Evolutionary conservation across 1,140 invertebrate genomes (phyloP).

Genomic region (Drosophila pruinosa): DNA sequence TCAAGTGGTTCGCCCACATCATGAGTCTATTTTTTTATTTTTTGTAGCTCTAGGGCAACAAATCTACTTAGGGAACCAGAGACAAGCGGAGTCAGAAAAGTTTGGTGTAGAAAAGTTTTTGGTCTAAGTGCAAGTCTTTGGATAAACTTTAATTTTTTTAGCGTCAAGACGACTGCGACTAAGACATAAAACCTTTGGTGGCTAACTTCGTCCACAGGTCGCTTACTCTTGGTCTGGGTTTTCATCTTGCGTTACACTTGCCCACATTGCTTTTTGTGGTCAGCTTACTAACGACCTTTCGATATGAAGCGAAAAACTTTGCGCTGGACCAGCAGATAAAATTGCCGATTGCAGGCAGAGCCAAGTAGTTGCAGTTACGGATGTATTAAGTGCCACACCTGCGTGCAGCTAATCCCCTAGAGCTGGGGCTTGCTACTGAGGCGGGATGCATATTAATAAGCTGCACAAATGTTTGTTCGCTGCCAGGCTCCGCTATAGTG

Average conservation of each 20-base stretch:
- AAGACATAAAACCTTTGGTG: slow-evolving; percentile 39
- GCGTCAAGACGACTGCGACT: slow-evolving; percentile 42
- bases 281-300: slow-evolving; percentile 78
- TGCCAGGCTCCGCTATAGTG: slow-evolving; percentile 48
- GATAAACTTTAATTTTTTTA: slow-evolving; percentile 68
- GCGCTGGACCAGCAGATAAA: slow-evolving; percentile 64
- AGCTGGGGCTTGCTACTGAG: slow-evolving; percentile 4
- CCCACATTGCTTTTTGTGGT: slow-evolving; percentile 62
- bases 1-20: not conserved
- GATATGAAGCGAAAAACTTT: slow-evolving; percentile 68
- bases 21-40: too few species aligned
- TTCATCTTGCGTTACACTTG: slow-evolving; percentile 26
- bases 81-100: slow-evolving; percentile 55
- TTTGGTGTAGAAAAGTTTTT: slow-evolving; percentile 55
- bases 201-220: slow-evolving; percentile 20
- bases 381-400: slow-evolving; percentile 33
- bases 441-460: slow-evolving; percentile 71
- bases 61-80: slow-evolving; percentile 62
- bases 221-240: slow-evolving; percentile 21
- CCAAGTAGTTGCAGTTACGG: not conserved
- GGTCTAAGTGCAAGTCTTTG: slow-evolving; percentile 65
- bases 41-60: slow-evolving; percentile 30
- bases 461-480: slow-evolving; percentile 71
- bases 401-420: slow-evolving; percentile 42
- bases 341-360: slow-evolving; percentile 51